These are phyloP conservation scores for Ischnus inquisitorius DNA, from an alignment of 2,888 invertebrate genomes.

Conservation along the genomic window DNA sequence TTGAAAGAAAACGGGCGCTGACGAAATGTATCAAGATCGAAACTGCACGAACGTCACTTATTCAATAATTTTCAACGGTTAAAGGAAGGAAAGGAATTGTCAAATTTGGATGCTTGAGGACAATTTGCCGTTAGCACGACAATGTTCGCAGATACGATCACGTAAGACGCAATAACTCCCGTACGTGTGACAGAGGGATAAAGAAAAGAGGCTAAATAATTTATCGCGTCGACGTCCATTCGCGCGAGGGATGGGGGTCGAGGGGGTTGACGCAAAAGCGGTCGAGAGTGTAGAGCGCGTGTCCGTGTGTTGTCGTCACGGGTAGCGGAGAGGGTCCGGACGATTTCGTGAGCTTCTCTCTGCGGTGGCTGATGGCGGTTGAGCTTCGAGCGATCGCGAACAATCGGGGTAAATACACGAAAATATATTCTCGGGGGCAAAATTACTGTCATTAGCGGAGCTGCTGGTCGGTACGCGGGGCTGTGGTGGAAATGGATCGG, in stretches of 20 bases:
- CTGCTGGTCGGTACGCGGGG: constrained; percentile 47
- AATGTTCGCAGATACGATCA: neutral
- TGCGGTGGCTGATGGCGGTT: constrained; percentile 1
- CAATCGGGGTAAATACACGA: constrained; percentile 65
- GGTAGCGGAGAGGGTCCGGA: constrained; percentile 10
- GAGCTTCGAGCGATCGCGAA: constrained; percentile 49
- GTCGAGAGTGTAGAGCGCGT: neutral
- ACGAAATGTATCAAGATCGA: neutral
- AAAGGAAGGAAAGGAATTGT: neutral
- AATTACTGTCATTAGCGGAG: constrained; percentile 69
- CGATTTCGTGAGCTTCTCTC: constrained; percentile 22
- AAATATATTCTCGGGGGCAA: constrained; percentile 67
- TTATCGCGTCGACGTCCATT: constrained; percentile 33
- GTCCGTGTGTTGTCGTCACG: neutral
- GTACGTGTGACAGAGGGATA: constrained; percentile 13
- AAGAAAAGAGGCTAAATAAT: constrained; percentile 49
- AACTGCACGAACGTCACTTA: neutral
- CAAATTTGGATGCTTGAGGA: neutral
- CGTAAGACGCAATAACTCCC: neutral
- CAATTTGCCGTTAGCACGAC: neutral
- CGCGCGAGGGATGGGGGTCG: neutral
- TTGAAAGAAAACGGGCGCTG: neutral
- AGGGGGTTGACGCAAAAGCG: constrained; percentile 8
- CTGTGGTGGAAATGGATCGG: constrained; percentile 52
- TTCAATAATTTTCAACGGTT: neutral